These are phyloP conservation scores for Drosophila cracens DNA, from an alignment of 2,888 invertebrate genomes.

Conservation along the genomic window DNA sequence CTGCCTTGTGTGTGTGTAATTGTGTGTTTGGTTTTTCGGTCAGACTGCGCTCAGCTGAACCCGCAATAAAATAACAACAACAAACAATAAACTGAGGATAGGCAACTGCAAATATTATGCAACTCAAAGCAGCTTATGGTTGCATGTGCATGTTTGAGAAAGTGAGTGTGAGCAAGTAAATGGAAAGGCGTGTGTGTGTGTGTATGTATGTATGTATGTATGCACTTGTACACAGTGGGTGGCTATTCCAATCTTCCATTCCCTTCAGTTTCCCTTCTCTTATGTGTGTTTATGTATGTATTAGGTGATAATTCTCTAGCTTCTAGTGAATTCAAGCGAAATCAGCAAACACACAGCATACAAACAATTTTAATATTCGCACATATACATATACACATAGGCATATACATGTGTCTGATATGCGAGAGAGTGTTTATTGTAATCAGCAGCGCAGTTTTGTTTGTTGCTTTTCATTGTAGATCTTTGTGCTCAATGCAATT, in stretches of 20 bases:
- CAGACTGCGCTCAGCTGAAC: constrained; percentile 52
- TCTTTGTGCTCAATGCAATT: constrained; percentile 3
- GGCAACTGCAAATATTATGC: constrained; percentile 51
- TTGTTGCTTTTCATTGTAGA: constrained; percentile 3
- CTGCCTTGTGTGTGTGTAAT: background rate
- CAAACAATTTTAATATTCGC: background rate
- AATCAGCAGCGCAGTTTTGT: background rate
- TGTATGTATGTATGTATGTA: background rate
- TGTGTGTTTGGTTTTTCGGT: constrained; percentile 20
- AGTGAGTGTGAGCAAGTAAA: constrained; percentile 2
- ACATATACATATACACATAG: background rate
- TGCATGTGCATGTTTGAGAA: constrained; percentile 3
- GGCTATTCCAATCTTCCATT: constrained; percentile 1
- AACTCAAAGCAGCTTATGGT: constrained; percentile 24
- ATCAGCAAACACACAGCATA: background rate
- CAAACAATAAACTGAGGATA: constrained; percentile 18
- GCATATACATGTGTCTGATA: background rate
- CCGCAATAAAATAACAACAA: constrained; percentile 32
- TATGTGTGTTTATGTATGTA: background rate
- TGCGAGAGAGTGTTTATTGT: background rate
- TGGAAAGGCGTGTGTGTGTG: background rate
- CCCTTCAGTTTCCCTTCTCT: background rate
- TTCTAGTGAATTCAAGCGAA: background rate
- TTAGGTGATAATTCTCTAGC: background rate
- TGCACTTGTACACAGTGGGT: background rate